Evolutionary conservation across 2,113 vertebrate genomes (phyloP).

Genomic region (Cacatua alba): DNA sequence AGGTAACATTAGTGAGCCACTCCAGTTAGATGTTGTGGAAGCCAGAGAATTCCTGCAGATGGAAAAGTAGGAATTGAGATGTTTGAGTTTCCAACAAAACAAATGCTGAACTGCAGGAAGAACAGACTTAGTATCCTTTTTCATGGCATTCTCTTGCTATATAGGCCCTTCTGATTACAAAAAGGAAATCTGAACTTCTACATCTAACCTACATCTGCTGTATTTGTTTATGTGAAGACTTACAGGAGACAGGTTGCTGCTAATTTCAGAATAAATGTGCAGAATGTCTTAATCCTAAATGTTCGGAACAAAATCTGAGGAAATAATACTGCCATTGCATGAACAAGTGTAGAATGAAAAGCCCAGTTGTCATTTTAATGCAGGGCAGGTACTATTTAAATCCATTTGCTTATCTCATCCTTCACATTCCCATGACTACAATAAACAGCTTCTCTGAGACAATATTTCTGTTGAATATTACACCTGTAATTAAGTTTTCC

Average conservation of each 20-base stretch:
- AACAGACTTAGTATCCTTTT: neutral
- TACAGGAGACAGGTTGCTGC: neutral
- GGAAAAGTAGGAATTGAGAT: neutral
- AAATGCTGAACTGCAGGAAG: neutral
- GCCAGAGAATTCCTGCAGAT: neutral
- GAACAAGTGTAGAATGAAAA: neutral
- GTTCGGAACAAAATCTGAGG: neutral
- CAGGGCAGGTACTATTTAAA: neutral
- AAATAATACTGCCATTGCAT: neutral
- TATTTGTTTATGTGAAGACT: neutral
- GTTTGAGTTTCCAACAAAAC: neutral
- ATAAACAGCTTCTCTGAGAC: neutral
- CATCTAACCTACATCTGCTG: neutral
- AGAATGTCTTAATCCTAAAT: neutral
- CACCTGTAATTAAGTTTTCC: neutral
- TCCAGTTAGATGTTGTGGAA: neutral
- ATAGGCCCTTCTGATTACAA: neutral
- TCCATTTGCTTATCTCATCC: neutral
- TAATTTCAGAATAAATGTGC: neutral
- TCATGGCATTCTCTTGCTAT: neutral
- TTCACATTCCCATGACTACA: neutral
- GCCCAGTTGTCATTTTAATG: neutral
- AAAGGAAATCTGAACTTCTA: neutral
- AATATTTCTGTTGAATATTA: neutral
- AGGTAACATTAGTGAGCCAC: neutral